Conservation (phyloP, 2,888 invertebrate species). For the Phaedon cochleariae region DNA sequence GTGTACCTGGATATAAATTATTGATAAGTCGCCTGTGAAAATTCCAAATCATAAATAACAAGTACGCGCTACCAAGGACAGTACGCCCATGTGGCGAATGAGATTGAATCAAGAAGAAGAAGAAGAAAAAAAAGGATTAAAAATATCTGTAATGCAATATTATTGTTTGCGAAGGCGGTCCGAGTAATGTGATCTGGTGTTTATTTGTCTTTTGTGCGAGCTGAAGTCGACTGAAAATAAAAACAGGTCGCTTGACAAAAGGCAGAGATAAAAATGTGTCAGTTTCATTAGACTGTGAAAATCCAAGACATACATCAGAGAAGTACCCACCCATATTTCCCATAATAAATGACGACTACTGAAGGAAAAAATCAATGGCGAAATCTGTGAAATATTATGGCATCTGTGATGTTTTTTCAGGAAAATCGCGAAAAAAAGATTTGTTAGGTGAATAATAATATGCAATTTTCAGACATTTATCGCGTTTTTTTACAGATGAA, state of each 20-base stretch:
- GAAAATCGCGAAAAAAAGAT: too few species aligned
- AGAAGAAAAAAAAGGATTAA: slow-evolving; percentile 1
- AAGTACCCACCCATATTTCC: too few species aligned
- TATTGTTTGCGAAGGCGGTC: slow-evolving; percentile 17
- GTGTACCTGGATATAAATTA: slow-evolving; percentile 31
- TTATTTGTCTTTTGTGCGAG: slow-evolving; percentile 13
- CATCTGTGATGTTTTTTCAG: too few species aligned
- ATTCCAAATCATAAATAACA: slow-evolving; percentile 21
- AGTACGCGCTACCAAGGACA: slow-evolving; percentile 29
- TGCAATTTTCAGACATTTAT: too few species aligned
- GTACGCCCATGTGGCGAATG: slow-evolving; percentile 22
- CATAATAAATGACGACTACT: too few species aligned
- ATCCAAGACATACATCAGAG: not conserved
- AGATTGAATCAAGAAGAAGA: slow-evolving; percentile 8
- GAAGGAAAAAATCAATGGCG: too few species aligned
- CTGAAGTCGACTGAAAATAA: not conserved
- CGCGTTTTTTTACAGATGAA: too few species aligned
- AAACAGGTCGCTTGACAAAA: not conserved
- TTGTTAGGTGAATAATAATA: too few species aligned
- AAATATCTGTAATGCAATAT: slow-evolving; percentile 8
- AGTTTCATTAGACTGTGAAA: not conserved
- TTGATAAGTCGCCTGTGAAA: slow-evolving; percentile 30
- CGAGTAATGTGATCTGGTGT: slow-evolving; percentile 18
- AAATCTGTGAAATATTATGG: too few species aligned
- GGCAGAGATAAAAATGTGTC: not conserved